Percentiles rank a stretch among this genome's conserved stretches.
Evolutionary conservation across 2,797 vertebrate species (phyloP).

Genomic region (Onychomys leucogaster): DNA sequence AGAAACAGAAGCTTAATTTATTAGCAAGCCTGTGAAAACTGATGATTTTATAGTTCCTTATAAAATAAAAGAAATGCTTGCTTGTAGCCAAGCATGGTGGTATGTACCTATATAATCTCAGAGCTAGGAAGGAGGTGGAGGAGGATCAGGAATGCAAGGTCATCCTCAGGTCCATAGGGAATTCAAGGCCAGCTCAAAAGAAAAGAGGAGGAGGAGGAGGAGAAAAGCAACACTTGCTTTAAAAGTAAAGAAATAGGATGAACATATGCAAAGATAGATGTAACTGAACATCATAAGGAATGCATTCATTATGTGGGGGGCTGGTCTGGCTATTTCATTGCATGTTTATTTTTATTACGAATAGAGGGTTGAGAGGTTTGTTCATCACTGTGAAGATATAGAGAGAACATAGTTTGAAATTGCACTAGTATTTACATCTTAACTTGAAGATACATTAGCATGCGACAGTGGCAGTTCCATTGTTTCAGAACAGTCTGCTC

Average conservation of each 20-base stretch:
- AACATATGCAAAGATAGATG: background rate
- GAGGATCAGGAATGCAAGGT: background rate
- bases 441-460: background rate
- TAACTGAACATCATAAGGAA: background rate
- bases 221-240: background rate
- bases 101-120: background rate
- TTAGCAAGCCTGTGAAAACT: too few species aligned
- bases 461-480: background rate
- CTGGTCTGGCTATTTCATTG: background rate
- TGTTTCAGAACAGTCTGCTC: background rate
- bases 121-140: background rate
- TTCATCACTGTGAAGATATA: background rate
- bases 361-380: background rate
- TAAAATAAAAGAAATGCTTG: constrained; percentile 20
- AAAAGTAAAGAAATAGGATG: background rate
- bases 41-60: background rate
- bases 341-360: constrained; percentile 20
- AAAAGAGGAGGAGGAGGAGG: background rate
- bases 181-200: background rate
- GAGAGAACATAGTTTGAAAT: background rate
- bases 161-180: background rate
- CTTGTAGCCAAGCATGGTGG: background rate
- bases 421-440: background rate
- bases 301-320: background rate
- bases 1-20: background rate